phyloP scores from a whole-genome alignment of 2,113 vertebrate species.

The Chauna torquata region DNA sequence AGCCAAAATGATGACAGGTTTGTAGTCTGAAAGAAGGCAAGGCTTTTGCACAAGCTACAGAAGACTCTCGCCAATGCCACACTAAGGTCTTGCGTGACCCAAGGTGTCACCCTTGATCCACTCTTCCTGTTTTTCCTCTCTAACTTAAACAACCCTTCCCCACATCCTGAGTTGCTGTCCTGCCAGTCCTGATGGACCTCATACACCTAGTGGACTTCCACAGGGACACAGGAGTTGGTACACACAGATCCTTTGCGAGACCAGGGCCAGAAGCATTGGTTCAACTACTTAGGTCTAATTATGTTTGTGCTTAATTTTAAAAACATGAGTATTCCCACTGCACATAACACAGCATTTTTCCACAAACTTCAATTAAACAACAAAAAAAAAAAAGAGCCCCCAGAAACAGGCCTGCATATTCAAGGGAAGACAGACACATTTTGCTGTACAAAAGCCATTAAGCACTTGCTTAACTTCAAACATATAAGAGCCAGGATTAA shows the following conservation, averaged over 20 bases:
- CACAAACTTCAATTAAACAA: background rate
- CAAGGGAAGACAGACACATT: background rate
- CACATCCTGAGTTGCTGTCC: background rate
- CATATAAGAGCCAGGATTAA: background rate
- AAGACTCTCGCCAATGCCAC: background rate
- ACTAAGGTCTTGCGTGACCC: background rate
- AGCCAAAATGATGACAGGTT: no score
- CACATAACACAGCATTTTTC: background rate
- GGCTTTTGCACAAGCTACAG: background rate
- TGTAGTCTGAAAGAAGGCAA: background rate
- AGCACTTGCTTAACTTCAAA: background rate
- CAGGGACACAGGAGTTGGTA: background rate
- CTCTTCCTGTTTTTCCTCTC: background rate
- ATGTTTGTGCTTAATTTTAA: background rate
- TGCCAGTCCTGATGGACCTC: background rate
- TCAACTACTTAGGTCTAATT: background rate
- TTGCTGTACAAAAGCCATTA: background rate
- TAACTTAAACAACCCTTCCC: background rate
- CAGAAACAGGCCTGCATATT: background rate
- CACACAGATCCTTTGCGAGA: background rate
- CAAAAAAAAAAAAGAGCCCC: background rate
- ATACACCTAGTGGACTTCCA: background rate
- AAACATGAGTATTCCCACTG: background rate
- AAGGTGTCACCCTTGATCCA: background rate
- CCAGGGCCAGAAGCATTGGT: background rate